Base-by-base conservation (phyloP, 2,888 invertebrate genomes). In the Drosophila rubida region DNA sequence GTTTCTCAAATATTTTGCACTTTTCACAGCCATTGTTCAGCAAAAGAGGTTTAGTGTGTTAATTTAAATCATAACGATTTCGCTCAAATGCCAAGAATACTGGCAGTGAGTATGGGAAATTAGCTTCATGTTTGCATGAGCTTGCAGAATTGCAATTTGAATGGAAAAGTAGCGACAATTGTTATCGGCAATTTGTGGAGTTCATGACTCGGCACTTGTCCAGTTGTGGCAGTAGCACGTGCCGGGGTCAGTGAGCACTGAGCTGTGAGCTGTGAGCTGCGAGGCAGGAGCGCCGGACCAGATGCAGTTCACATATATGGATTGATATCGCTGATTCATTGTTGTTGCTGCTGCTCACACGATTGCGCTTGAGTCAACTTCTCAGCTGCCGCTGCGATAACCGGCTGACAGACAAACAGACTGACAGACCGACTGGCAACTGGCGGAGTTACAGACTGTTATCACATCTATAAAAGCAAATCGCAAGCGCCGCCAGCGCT, bases 391-490 rank as follows among this genome's bases (percentile, higher is more conserved):
- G 8, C 7, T 19, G 16, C 11, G 50, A 55, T 55, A 55, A 51
- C 37, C 41, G 22, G 48, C 35, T 50, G 30, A 11, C 22, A 39
- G 16, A 2, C 45, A n/a, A 55, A 51, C 37, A 35, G 22, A 44
- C 35, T 50, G 30, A 11, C 22, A 39, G 16, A 2, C 45, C 22
- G 27, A 16, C 45, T 3, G 49, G 1, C 9, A 50, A 13, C 22
- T 4, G 6, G 1, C 6, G 6, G 25, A 19, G 19, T 19, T 19
- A 19, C 19, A 19, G 19, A 19, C 25, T 65, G 65, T 71, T 76
- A 79, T 80, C 83, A 49, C 45, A 9, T 7, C 54, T 83, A 81
- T 80, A 86, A 78, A 81, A 81, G 73, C 61, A 8, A 45, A 32
- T 61, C 9, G 37, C 49, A 13, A 25, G n/a, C 23, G 42, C 39